phyloP scores from a whole-genome alignment of 2,888 invertebrate species.

The Iselma pallidipennis region DNA sequence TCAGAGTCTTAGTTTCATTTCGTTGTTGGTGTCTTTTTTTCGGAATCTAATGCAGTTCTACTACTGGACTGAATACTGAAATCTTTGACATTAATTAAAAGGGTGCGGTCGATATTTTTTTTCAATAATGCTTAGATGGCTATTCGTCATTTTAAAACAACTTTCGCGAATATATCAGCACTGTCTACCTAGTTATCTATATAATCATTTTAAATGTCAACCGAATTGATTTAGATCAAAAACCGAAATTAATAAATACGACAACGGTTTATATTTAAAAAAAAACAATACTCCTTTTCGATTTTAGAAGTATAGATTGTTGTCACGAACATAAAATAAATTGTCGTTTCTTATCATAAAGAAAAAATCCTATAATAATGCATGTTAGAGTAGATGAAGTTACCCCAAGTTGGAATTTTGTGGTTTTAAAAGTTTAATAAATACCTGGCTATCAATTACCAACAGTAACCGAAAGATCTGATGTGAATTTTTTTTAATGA shows the following conservation, averaged over 20 bases:
- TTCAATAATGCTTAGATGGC: constrained; percentile 32
- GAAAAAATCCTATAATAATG: neutral
- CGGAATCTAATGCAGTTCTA: neutral
- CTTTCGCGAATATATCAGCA: constrained; percentile 53
- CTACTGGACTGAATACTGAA: constrained; percentile 34
- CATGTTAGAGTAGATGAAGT: neutral
- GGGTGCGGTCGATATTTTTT: constrained; percentile 47
- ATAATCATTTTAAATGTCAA: constrained; percentile 49
- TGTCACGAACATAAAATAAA: too few species aligned
- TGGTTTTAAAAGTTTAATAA: constrained; percentile 20
- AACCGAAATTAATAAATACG: constrained; percentile 36
- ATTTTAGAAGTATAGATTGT: neutral
- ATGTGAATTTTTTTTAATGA: constrained; percentile 42
- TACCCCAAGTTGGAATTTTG: neutral
- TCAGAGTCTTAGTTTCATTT: constrained; percentile 2
- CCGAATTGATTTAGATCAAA: constrained; percentile 44
- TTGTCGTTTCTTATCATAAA: too few species aligned
- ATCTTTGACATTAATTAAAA: constrained; percentile 44
- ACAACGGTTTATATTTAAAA: neutral
- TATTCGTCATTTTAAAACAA: constrained; percentile 48
- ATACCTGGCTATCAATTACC: constrained; percentile 32
- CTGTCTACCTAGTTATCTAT: constrained; percentile 43
- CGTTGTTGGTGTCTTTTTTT: neutral
- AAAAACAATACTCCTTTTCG: too few species aligned
- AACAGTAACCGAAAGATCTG: constrained; percentile 26